Conservation (phyloP, 2,113 vertebrate genomes). For the Agelaius tricolor region DNA sequence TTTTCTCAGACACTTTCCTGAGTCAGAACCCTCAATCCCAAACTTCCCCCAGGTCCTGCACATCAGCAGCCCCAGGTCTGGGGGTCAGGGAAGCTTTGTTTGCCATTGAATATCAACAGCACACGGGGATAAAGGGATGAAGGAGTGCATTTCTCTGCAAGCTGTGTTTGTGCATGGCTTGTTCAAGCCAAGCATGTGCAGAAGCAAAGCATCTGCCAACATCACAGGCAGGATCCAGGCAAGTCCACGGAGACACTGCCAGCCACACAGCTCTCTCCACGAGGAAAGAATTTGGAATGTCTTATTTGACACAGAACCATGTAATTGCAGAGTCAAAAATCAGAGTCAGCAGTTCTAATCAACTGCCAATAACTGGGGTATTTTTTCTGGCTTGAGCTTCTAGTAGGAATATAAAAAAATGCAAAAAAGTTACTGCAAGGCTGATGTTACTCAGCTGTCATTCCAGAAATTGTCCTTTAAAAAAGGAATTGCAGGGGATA, state of each 20-base stretch:
- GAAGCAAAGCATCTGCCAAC: conserved; percentile 63
- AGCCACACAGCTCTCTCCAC: conserved; percentile 30
- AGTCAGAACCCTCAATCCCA: background rate
- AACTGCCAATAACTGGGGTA: conserved; percentile 55
- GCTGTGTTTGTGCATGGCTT: conserved; percentile 39
- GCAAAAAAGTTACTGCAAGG: conserved; percentile 19
- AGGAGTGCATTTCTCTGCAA: conserved; percentile 24
- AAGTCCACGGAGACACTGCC: conserved; percentile 3
- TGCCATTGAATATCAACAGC: background rate
- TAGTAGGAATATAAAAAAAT: conserved; percentile 48
- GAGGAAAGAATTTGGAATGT: conserved; percentile 41
- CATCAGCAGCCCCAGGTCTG: fast-evolving
- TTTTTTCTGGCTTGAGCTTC: conserved; percentile 52
- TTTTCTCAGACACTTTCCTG: background rate
- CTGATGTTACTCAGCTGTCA: background rate
- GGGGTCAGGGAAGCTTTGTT: background rate
- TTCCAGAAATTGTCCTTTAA: background rate
- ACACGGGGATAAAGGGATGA: background rate
- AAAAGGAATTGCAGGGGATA: background rate
- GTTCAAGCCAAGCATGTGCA: conserved; percentile 38
- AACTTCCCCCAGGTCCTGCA: fast-evolving
- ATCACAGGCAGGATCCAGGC: conserved; percentile 16
- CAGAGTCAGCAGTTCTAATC: conserved; percentile 53
- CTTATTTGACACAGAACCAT: conserved; percentile 55
- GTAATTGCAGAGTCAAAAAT: conserved; percentile 59